These are phyloP conservation scores for Procavia capensis DNA, from an alignment of 2,113 vertebrate species.

Conservation along the genomic window DNA sequence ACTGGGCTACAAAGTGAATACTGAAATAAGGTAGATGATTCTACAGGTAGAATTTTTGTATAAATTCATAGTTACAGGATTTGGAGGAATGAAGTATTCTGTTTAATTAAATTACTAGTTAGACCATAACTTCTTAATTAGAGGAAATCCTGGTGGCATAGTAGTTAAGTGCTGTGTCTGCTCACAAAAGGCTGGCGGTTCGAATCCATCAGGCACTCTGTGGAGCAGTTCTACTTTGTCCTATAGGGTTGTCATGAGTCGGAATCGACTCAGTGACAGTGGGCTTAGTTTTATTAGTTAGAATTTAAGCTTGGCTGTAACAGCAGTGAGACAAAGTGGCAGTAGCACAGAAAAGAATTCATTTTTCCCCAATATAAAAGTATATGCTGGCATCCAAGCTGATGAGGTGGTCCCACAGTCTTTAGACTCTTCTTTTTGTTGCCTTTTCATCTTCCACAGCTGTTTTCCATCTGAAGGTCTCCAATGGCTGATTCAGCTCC, in stretches of 20 bases:
- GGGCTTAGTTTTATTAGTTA: too few relatives aligned
- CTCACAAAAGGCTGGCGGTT: too few relatives aligned
- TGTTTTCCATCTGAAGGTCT: not conserved
- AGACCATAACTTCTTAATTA: not conserved
- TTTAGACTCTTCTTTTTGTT: not conserved
- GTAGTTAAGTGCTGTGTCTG: too few relatives aligned
- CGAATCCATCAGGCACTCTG: too few relatives aligned
- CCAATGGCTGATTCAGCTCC: not conserved
- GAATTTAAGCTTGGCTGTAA: not conserved
- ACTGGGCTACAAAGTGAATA: not conserved
- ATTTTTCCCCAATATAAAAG: not conserved
- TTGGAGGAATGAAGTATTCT: not conserved
- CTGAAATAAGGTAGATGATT: not conserved
- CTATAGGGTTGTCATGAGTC: too few relatives aligned
- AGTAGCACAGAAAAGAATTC: not conserved
- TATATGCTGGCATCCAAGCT: not conserved
- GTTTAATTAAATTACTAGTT: conserved; percentile 16
- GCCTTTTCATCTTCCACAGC: not conserved
- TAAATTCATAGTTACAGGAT: not conserved
- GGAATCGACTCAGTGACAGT: too few relatives aligned
- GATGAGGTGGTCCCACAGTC: not conserved
- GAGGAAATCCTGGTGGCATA: too few relatives aligned
- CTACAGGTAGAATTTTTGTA: not conserved
- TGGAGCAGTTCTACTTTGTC: too few relatives aligned
- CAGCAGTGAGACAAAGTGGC: not conserved